Base-by-base conservation (phyloP, 2,113 vertebrate species). In the Anser cygnoides region DNA sequence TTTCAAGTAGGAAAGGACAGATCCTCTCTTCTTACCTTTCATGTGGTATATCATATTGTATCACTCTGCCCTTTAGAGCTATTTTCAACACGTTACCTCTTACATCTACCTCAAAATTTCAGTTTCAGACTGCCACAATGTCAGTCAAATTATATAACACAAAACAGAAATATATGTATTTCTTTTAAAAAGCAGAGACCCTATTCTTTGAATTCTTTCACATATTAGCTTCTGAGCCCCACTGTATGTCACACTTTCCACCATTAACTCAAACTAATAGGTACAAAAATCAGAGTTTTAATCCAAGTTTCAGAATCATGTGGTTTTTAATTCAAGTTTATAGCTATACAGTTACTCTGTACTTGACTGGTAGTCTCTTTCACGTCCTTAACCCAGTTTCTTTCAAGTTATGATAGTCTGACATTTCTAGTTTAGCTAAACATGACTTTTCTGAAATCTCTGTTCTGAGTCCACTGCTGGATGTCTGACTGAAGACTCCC, bases 371-470 rank as follows among this genome's bases (percentile, higher is more conserved):
- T 16, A 31, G 50, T 49, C 21, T 74, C 22, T 57, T 4, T 75
- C 37, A 78, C 3, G 14, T 85, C 49, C 29, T 89, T 87, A 65
- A 39, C 4, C 3, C 25, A 37, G 4, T 74, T 92, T 78, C 10
- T 62, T 84, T 37, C 21, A 62, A 37, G 10, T 62, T 91, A 82
- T 85, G 20, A 65, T 29, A 65, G 17, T 13, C 23, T 87, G 90
- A 75, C 78, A 72, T 93, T 96, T 95, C 43, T 43, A 67, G 21
- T 25, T 91, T 91, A 82, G 93, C 91, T 74, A 93, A 89, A 93
- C 5, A 28, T 57, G 58, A 43, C 11, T 87, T 82, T 87, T 57
- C 66, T 65, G 74, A 85, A 84, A 33, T 43, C 46, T 95, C 58
- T 65, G 58, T 70, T 62, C 59, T 62, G 26, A 93, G 29, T 4